Percentiles rank a stretch among this genome's conserved stretches.
Evolutionary conservation across 2,113 vertebrate genomes (phyloP).

Genomic region (Lepisosteus osseus): DNA sequence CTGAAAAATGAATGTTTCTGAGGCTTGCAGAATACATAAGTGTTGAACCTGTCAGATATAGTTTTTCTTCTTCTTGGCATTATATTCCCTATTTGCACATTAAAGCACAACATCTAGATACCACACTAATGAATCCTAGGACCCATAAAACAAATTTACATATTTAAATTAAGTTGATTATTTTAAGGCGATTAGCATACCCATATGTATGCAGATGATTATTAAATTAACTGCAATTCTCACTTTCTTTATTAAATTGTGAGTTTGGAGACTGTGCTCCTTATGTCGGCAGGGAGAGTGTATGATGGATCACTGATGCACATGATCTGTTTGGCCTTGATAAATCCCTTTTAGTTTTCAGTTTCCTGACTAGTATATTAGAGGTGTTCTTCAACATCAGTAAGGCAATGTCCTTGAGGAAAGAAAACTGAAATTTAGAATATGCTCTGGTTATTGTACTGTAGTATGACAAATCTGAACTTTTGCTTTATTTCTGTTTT

Average conservation of each 20-base stretch:
- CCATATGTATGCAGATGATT: slow-evolving; percentile 48
- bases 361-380: too few relatives aligned
- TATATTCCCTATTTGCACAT: slow-evolving; percentile 35
- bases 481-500: too few relatives aligned
- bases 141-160: slow-evolving; percentile 55
- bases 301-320: too few relatives aligned
- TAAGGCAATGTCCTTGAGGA: too few relatives aligned
- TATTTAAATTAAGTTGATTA: slow-evolving; percentile 68
- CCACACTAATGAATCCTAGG: slow-evolving; percentile 52
- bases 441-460: too few relatives aligned
- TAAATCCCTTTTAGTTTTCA: too few relatives aligned
- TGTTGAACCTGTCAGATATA: slow-evolving; percentile 20
- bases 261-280: background rate
- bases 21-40: slow-evolving; percentile 8
- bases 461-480: too few relatives aligned
- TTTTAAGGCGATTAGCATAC: slow-evolving; percentile 64
- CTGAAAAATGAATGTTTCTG: slow-evolving; percentile 5
- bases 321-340: too few relatives aligned
- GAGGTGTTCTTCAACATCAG: too few relatives aligned
- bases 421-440: too few relatives aligned
- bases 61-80: background rate
- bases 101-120: slow-evolving; percentile 30
- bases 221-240: slow-evolving; percentile 59
- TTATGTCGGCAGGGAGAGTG: too few relatives aligned
- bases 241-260: slow-evolving; percentile 38